These are phyloP conservation scores for Hesperophylax magnus DNA, from an alignment of 1,140 invertebrate species.

Conservation along the genomic window DNA sequence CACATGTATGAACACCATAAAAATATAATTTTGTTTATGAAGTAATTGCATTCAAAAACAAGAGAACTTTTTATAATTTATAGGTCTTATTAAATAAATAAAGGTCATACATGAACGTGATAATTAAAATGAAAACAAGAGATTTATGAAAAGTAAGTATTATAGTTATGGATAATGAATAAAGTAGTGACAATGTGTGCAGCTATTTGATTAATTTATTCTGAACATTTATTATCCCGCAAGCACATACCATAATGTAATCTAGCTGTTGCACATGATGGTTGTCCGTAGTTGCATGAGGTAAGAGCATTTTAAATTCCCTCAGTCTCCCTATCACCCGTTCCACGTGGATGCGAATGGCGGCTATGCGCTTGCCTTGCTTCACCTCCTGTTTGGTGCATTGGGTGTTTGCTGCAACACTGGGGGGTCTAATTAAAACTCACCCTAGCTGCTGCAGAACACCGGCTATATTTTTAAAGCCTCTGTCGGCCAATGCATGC, in stretches of 20 bases:
- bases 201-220: no score
- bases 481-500: slow-evolving; percentile 63
- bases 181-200: no score
- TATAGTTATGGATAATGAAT: no score
- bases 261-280: background rate
- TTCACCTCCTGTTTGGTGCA: background rate
- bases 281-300: background rate
- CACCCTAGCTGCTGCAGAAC: slow-evolving; percentile 43
- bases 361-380: background rate
- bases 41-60: no score
- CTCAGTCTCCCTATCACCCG: background rate
- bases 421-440: background rate
- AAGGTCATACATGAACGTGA: no score
- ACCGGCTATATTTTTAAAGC: slow-evolving; percentile 59
- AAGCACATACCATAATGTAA: background rate
- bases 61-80: no score
- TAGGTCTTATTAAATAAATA: no score
- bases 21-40: no score
- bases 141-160: no score
- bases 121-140: no score
- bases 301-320: background rate
- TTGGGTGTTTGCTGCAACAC: background rate
- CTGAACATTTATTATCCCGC: no score
- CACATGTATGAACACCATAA: no score
- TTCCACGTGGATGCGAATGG: background rate